Evolutionary conservation across 2,888 invertebrate genomes (phyloP).

Genomic region (Melanostoma scalare): DNA sequence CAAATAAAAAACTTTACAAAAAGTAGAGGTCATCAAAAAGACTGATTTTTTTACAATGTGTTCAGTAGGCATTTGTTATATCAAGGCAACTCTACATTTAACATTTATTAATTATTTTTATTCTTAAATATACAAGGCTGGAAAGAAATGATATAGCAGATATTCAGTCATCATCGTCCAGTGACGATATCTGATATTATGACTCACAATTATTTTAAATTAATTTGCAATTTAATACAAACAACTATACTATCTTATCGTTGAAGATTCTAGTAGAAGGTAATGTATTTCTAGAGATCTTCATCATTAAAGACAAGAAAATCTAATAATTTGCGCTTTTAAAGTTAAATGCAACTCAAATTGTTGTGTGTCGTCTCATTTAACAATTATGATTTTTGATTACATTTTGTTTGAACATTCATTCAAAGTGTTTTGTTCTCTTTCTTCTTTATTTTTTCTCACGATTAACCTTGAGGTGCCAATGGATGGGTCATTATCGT

Average conservation of each 20-base stretch:
- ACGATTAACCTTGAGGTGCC: conserved; percentile 19
- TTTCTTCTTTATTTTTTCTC: background rate
- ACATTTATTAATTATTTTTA: no score
- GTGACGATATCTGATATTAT: background rate
- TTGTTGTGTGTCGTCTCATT: background rate
- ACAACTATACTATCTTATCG: conserved; percentile 1
- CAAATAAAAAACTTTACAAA: no score
- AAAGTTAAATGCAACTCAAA: conserved; percentile 3
- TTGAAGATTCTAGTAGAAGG: background rate
- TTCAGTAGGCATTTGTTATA: no score
- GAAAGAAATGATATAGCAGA: no score
- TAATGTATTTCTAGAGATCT: background rate
- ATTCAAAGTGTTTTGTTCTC: conserved; percentile 3
- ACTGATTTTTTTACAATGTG: no score
- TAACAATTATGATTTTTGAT: conserved; percentile 15
- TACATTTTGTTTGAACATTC: conserved; percentile 11
- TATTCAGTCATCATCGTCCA: conserved; percentile 5
- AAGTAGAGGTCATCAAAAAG: no score
- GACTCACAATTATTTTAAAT: conserved; percentile 34
- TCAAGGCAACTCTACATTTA: no score
- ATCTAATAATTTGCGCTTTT: background rate
- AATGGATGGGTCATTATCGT: conserved; percentile 1
- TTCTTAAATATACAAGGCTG: no score
- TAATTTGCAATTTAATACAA: conserved; percentile 24
- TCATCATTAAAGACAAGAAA: conserved; percentile 7